phyloP scores from a whole-genome alignment of 1,140 invertebrate species.

The Anastatus disparis region DNA sequence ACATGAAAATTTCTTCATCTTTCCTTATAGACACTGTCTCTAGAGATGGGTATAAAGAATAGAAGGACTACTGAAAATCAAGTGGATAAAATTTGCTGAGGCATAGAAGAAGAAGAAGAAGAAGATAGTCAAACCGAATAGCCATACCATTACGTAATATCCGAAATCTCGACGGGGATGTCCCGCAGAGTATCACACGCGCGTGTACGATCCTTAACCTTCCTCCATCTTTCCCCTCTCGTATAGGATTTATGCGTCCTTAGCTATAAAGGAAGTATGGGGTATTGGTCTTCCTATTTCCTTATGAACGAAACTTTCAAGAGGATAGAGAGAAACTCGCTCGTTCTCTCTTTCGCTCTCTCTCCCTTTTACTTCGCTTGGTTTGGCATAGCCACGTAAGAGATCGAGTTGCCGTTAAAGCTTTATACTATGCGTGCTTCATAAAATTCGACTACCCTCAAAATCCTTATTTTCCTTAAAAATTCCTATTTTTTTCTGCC shows the following conservation, averaged over 20 bases:
- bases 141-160: conserved; percentile 58
- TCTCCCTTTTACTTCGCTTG: conserved; percentile 30
- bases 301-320: conserved; percentile 49
- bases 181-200: conserved; percentile 42
- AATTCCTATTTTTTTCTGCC: conserved; percentile 15
- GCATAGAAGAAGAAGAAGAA: conserved; percentile 32
- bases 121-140: conserved; percentile 45
- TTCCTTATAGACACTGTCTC: too few species aligned
- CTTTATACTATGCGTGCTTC: conserved; percentile 17
- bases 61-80: too few species aligned
- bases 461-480: background rate
- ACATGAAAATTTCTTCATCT: too few species aligned
- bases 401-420: conserved; percentile 19
- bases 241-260: conserved; percentile 61
- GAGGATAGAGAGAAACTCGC: too few species aligned
- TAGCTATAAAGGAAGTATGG: conserved; percentile 55
- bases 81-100: too few species aligned
- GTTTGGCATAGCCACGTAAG: background rate
- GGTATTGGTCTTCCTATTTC: conserved; percentile 60
- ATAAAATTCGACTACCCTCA: conserved; percentile 27
- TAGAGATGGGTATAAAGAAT: too few species aligned
- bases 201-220: too few species aligned
- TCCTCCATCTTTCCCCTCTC: too few species aligned
- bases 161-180: conserved; percentile 48
- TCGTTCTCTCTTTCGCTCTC: too few species aligned